Conservation (phyloP, 2,888 invertebrate genomes). For the Stenodema calcarata region DNA sequence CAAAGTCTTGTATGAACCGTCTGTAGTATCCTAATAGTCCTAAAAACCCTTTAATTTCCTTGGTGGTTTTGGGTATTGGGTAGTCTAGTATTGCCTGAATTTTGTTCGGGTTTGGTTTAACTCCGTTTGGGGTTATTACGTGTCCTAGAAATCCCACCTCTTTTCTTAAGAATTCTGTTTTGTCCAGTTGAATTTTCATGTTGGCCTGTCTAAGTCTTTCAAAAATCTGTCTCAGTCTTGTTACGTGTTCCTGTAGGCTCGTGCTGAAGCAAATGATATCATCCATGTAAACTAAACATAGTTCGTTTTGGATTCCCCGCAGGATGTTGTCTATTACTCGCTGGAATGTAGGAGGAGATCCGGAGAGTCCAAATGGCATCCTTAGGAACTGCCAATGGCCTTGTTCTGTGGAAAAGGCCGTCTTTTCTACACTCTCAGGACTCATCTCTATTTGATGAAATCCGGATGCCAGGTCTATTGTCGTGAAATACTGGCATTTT, state of each 20-base stretch:
- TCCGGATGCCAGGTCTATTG: conserved; percentile 57
- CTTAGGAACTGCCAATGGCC: conserved; percentile 43
- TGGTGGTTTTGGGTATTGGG: too few relatives aligned
- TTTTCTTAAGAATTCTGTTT: conserved; percentile 48
- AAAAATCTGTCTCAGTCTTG: neutral
- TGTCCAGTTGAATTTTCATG: conserved; percentile 44
- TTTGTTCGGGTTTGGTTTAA: too few relatives aligned
- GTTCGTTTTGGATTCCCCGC: neutral
- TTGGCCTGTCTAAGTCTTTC: neutral
- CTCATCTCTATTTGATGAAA: conserved; percentile 57
- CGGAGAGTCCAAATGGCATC: too few relatives aligned
- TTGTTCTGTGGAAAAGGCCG: conserved; percentile 39
- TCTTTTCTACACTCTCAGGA: too few relatives aligned
- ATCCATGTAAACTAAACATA: neutral
- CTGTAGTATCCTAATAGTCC: too few relatives aligned
- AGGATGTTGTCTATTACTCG: conserved; percentile 46
- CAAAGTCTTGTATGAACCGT: too few relatives aligned
- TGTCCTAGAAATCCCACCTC: conserved; percentile 27
- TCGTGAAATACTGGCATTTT: conserved; percentile 55
- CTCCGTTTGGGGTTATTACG: conserved; percentile 19
- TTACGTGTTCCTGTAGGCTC: too few relatives aligned
- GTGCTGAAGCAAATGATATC: too few relatives aligned
- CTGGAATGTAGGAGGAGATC: conserved; percentile 35
- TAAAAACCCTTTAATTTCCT: too few relatives aligned
- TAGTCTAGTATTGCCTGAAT: too few relatives aligned